Conservation (phyloP, 2,797 vertebrate species). For the Enteromius afrohamiltoni region DNA sequence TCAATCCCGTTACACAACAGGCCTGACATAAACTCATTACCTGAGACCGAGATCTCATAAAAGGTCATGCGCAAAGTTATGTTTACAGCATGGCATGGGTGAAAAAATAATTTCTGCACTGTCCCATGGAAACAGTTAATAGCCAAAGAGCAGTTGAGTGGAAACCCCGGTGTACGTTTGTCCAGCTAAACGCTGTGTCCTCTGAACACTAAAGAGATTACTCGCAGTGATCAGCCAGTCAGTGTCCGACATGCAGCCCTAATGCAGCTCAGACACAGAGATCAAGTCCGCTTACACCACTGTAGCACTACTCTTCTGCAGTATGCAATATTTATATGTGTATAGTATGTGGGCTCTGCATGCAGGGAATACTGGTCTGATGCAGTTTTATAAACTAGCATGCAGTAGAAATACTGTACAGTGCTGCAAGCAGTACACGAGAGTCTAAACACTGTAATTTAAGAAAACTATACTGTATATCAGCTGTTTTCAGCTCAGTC, state of each 20-base stretch:
- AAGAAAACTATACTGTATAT: background rate
- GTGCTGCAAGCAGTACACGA: background rate
- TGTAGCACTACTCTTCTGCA: background rate
- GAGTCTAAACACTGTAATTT: background rate
- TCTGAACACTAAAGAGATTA: conserved; percentile 37
- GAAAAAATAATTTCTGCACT: background rate
- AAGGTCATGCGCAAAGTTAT: background rate
- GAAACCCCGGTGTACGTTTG: background rate
- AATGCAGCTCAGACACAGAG: conserved; percentile 28
- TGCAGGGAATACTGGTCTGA: background rate
- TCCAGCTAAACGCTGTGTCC: conserved; percentile 18
- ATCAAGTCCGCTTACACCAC: conserved; percentile 8
- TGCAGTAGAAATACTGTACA: background rate
- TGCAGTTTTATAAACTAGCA: background rate
- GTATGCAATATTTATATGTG: background rate
- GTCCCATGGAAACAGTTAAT: background rate
- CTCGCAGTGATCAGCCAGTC: conserved; percentile 41
- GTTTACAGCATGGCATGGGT: too few species aligned
- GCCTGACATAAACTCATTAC: background rate
- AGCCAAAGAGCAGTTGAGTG: background rate
- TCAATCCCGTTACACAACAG: conserved; percentile 46
- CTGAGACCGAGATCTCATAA: background rate
- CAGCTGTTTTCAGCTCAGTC: background rate
- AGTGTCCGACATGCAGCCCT: conserved; percentile 28
- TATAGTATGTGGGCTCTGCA: background rate